Percentiles rank a stretch among this genome's conserved stretches.
These are phyloP conservation scores for Dione vanillae DNA, from an alignment of 2,888 invertebrate species.

Conservation along the genomic window DNA sequence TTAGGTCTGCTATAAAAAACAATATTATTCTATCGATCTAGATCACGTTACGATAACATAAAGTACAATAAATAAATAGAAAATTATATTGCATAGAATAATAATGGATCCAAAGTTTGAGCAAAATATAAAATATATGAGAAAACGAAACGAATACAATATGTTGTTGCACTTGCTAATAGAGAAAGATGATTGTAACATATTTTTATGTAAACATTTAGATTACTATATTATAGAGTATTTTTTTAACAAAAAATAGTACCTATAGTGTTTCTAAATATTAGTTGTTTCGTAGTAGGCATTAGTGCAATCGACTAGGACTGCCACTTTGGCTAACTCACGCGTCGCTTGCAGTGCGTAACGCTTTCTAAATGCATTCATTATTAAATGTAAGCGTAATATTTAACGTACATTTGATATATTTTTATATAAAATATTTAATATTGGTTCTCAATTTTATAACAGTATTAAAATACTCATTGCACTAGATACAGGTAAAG, in stretches of 20 bases:
- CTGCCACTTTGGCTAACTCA: constrained; percentile 14
- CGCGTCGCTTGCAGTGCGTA: constrained; percentile 40
- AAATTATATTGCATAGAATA: neutral
- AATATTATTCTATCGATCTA: neutral
- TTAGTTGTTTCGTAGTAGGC: constrained; percentile 9
- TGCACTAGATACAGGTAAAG: neutral
- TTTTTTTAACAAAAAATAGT: constrained; percentile 26
- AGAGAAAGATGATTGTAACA: constrained; percentile 8
- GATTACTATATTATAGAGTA: constrained; percentile 12
- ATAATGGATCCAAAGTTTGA: neutral
- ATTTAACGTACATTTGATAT: constrained; percentile 40
- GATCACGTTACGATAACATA: neutral
- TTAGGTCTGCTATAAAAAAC: neutral
- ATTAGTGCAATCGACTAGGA: constrained; percentile 3
- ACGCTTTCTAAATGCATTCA: constrained; percentile 43
- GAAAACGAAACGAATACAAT: neutral
- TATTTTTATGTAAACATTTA: constrained; percentile 26
- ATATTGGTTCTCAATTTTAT: constrained; percentile 13
- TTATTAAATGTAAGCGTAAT: constrained; percentile 48
- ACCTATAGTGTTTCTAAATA: neutral
- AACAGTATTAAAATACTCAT: constrained; percentile 16
- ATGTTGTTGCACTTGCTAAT: constrained; percentile 5
- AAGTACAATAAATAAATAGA: constrained; percentile 16
- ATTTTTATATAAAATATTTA: constrained; percentile 52
- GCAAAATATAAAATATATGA: constrained; percentile 1